Conservation (phyloP, 2,888 invertebrate species). For the Torymus texanus region DNA sequence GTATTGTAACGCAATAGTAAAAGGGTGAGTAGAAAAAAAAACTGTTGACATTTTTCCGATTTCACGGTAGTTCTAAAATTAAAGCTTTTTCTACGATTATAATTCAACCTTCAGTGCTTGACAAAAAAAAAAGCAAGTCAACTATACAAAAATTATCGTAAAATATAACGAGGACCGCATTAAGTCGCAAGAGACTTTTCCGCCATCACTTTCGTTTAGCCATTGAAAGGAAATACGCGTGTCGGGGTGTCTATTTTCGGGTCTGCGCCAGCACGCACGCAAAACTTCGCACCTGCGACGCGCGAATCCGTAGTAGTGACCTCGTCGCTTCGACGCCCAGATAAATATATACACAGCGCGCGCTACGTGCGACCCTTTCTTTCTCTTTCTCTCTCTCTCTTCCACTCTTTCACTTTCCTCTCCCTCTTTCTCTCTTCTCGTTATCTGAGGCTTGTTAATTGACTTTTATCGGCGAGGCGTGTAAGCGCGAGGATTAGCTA, state of each 20-base stretch:
- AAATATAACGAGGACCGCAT: too few species aligned
- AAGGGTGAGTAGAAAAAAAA: too few species aligned
- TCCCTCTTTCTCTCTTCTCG: neutral
- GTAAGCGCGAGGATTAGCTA: too few species aligned
- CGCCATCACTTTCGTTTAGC: constrained; percentile 24
- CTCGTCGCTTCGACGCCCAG: constrained; percentile 8
- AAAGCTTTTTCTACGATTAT: too few species aligned
- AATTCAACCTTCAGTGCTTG: too few species aligned
- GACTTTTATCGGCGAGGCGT: too few species aligned
- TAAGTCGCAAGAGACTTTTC: neutral
- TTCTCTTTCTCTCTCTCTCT: neutral
- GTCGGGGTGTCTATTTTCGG: constrained; percentile 33
- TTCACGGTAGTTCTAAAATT: too few species aligned
- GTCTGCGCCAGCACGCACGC: neutral
- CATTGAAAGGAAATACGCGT: constrained; percentile 34
- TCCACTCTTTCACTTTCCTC: neutral
- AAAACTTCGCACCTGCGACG: constrained; percentile 20
- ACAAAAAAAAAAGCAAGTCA: too few species aligned
- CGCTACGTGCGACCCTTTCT: neutral
- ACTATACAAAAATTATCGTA: too few species aligned
- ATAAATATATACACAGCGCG: neutral
- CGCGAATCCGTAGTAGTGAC: constrained; percentile 37
- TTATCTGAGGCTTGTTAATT: too few species aligned
- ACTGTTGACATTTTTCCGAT: too few species aligned
- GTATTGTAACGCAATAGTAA: too few species aligned